These are phyloP conservation scores for Upupa epops DNA, from an alignment of 2,113 vertebrate genomes.

Conservation along the genomic window DNA sequence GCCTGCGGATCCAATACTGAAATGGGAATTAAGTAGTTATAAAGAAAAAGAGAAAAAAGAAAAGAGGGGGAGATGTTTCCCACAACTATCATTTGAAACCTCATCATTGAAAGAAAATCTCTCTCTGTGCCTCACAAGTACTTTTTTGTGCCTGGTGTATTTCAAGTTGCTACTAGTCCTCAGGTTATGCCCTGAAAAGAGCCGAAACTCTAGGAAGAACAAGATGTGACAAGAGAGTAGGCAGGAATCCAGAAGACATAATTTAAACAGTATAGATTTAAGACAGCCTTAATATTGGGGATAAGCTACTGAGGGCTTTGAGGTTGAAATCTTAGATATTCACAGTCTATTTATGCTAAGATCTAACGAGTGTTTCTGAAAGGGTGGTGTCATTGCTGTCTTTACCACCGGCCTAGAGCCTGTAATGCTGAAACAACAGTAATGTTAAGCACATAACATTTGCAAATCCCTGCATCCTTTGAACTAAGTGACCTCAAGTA, in stretches of 20 bases:
- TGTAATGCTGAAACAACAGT: neutral
- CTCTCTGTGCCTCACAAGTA: neutral
- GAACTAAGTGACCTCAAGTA: neutral
- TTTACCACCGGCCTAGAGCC: neutral
- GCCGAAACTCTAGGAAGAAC: neutral
- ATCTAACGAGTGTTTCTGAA: neutral
- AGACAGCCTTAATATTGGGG: neutral
- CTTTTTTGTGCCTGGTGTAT: neutral
- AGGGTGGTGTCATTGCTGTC: neutral
- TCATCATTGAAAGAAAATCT: constrained; percentile 37
- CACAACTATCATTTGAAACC: constrained; percentile 28
- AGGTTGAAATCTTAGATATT: neutral
- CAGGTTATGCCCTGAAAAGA: constrained; percentile 28
- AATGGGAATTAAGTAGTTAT: constrained; percentile 26
- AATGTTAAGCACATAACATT: neutral
- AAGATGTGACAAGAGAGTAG: constrained; percentile 31
- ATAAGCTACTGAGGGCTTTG: neutral
- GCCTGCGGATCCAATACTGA: constrained; percentile 22
- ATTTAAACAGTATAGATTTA: neutral
- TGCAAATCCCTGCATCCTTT: neutral
- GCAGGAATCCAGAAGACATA: constrained; percentile 19
- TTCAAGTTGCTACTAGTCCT: constrained; percentile 44
- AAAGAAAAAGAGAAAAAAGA: neutral
- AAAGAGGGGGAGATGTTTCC: constrained; percentile 12
- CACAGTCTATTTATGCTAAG: neutral